Percentiles rank a stretch among this genome's conserved stretches.
phyloP scores from a whole-genome alignment of 2,113 vertebrate genomes.

The Ammodytes marinus region DNA sequence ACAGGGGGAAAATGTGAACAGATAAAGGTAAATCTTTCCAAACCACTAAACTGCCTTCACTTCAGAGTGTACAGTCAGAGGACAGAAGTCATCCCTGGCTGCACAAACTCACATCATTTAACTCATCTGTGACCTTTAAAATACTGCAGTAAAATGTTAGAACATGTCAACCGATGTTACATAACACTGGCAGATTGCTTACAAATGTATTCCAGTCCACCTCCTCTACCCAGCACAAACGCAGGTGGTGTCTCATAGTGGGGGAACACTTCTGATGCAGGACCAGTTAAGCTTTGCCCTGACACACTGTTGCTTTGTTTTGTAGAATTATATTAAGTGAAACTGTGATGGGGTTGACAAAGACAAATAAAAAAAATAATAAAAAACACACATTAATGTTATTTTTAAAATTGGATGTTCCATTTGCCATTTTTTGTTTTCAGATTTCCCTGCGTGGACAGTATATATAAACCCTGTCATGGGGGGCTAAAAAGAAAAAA shows the following conservation, averaged over 20 bases:
- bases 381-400: conserved; percentile 22
- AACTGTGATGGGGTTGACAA: conserved; percentile 51
- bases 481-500: conserved; percentile 42
- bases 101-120: conserved; percentile 35
- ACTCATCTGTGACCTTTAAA: conserved; percentile 43
- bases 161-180: conserved; percentile 24
- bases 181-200: conserved; percentile 40
- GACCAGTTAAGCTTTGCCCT: conserved; percentile 2
- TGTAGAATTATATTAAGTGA: conserved; percentile 28
- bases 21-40: conserved; percentile 10
- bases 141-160: conserved; percentile 56
- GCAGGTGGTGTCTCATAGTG: conserved; percentile 5
- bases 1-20: conserved; percentile 36
- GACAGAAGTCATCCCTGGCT: background rate
- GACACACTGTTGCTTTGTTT: conserved; percentile 35
- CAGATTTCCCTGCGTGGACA: conserved; percentile 66
- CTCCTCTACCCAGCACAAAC: conserved; percentile 27
- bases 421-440: conserved; percentile 42
- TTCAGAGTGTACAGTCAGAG: conserved; percentile 10
- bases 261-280: conserved; percentile 20
- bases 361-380: background rate
- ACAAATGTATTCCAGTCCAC: conserved; percentile 23
- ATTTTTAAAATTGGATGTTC: conserved; percentile 48
- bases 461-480: conserved; percentile 47
- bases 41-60: background rate